Evolutionary conservation across 2,888 invertebrate species (phyloP), one percentile per base, ranked within the genome.

Genomic region (Dynastes tityus): DNA sequence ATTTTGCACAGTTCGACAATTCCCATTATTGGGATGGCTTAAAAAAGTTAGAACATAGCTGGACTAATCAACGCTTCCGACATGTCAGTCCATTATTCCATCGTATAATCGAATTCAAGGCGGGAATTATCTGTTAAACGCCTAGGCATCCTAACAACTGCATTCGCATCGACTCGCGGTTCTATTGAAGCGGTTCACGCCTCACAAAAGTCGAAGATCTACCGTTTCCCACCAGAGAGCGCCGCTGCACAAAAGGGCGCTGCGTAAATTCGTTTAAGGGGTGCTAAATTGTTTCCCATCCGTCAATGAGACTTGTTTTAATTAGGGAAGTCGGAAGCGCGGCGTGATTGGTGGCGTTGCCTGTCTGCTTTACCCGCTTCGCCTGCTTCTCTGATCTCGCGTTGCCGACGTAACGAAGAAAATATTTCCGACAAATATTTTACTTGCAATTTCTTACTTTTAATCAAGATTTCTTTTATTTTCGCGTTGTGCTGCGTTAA

Each of bases 281-380:
- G 76, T 80, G 79, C 75, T 81, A 81, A 82, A 83, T 83, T 80
- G 81, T 78, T 80, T 76, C 76, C 65, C 80, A 82, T 83, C 79
- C 81, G 81, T 83, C 83, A 83, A 81, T 80, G 78, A 76, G 80
- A 80, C 79, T 80, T 80, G 81, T 83, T 83, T 82, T 83, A 83
- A 83, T 83, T 83, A 83, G 82, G 80, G 81, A 77, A 81, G 81
- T 64, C 68, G 45, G 11, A 45, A 45, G 11, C 2, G 45, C 45
- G 81, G 79, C 22, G 55, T 82, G 82, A 82, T 82, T 82, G 81
- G 81, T 82, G 51, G 81, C 79, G 64, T 78, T 74, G 6, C 55
- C 5, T 32, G 32, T 32, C 32, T 32, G 32, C 32, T 32, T 32
- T 8, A 8, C 45, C 45, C 11, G 45, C 45, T 32, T 32, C 45